phyloP scores from a whole-genome alignment of 2,888 invertebrate species.

The Lochmaea crataegi region DNA sequence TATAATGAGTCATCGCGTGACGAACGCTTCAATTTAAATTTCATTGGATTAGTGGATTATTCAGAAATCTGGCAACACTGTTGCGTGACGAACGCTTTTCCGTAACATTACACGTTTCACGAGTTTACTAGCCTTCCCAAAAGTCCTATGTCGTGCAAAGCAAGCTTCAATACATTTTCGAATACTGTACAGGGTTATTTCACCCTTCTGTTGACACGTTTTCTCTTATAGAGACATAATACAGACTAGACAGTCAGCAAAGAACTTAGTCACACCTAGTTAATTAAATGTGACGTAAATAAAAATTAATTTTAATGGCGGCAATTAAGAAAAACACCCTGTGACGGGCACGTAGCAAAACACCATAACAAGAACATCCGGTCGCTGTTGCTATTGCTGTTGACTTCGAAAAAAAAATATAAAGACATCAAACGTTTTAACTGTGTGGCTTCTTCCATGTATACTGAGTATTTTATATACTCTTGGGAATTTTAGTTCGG shows the following conservation, averaged over 20 bases:
- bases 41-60: no score
- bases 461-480: conserved; percentile 15
- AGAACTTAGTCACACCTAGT: conserved; percentile 33
- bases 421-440: conserved; percentile 34
- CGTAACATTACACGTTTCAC: no score
- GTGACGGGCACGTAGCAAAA: conserved; percentile 39
- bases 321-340: conserved; percentile 43
- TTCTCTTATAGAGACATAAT: neutral
- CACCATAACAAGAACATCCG: conserved; percentile 43
- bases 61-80: no score
- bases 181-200: neutral
- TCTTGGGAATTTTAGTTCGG: conserved; percentile 10
- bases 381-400: conserved; percentile 24
- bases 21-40: no score
- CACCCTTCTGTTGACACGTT: neutral
- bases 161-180: no score
- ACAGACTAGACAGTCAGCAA: neutral
- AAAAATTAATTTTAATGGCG: conserved; percentile 33
- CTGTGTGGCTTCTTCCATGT: conserved; percentile 6
- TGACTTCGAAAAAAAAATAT: conserved; percentile 2
- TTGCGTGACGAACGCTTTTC: no score
- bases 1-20: no score
- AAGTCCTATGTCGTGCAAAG: no score
- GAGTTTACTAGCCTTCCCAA: no score
- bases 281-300: conserved; percentile 37